Percentiles rank a stretch among this genome's conserved stretches.
Evolutionary conservation across 2,113 vertebrate species (phyloP).

Genomic region (Labeo rohita): DNA sequence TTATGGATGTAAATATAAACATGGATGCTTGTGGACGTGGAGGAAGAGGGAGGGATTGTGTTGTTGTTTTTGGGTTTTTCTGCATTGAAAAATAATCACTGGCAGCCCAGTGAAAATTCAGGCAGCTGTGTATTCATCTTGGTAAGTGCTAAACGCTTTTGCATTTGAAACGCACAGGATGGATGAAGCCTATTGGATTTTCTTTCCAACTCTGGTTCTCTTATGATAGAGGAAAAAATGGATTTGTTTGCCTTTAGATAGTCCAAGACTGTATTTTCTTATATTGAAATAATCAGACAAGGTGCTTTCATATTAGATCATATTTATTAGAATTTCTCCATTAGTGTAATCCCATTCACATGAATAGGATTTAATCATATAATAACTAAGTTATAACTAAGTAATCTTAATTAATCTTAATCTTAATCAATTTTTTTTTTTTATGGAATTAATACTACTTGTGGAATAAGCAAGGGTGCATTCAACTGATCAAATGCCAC

Average conservation of each 20-base stretch:
- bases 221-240: not conserved
- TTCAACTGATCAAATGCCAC: no score
- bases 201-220: not conserved
- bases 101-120: not conserved
- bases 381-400: no score
- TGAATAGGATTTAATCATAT: no score
- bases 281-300: not conserved
- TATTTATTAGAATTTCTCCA: no score
- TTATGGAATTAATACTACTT: no score
- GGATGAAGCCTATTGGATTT: not conserved
- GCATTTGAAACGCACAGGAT: not conserved
- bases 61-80: not conserved
- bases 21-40: not conserved
- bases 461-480: no score
- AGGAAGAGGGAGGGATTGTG: not conserved
- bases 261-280: not conserved
- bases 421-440: no score
- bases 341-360: no score
- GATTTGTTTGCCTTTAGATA: not conserved
- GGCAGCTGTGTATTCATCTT: not conserved
- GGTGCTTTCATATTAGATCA: not conserved
- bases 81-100: not conserved
- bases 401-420: no score
- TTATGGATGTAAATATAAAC: not conserved
- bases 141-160: not conserved